Evolutionary conservation across 2,888 invertebrate species (phyloP), one percentile per base, ranked within the genome.

Genomic region (Drosophila sordidula): DNA sequence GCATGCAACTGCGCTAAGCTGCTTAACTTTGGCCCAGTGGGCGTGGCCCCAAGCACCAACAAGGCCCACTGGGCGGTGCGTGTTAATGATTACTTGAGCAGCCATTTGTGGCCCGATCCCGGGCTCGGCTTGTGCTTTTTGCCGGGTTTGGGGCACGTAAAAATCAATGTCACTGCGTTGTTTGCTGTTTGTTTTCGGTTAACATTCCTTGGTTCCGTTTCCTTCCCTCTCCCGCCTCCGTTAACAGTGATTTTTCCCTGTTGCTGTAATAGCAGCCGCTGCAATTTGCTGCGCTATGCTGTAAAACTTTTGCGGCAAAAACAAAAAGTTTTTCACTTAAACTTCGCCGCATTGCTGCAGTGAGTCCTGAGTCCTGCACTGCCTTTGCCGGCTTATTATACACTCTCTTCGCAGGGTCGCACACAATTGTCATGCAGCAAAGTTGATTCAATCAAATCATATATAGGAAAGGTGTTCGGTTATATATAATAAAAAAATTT

Each of bases 111-210:
- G 87, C 59, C 84, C 66, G 71, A 70, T 80, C 66, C 51, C 38
- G 70, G 51, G 22, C 54, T 45, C 34, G 2, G 44, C 22, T 29
- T 9, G 18, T 64, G 80, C 49, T 61, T 42, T 22, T 49, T 50
- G 47, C 11, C 12, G 39, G 36, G 68, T 50, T 68, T 50, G 63
- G 61, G 66, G 70, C 67, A 73, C 75, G 80, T 80, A 74, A 85
- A 85, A 85, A 85, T 87, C 85, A 85, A 85, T 87, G 85, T 87
- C 85, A 87, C 56, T 79, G 87, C 84, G 81, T 64, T 84, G 83
- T 86, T 85, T 75, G 85, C 80, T 72, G 78, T 85, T 78, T 85
- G 84, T 80, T 87, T 84, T 84, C 65, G 85, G 82, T 85, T 85
- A 82, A 84, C 78, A 87, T 87, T 84, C 78, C 82, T 70, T 76